A percentile compares a stretch with the other conserved stretches of the same genome.
Conservation (phyloP, 2,888 invertebrate species). For the Synanthedon tipuliformis region DNA sequence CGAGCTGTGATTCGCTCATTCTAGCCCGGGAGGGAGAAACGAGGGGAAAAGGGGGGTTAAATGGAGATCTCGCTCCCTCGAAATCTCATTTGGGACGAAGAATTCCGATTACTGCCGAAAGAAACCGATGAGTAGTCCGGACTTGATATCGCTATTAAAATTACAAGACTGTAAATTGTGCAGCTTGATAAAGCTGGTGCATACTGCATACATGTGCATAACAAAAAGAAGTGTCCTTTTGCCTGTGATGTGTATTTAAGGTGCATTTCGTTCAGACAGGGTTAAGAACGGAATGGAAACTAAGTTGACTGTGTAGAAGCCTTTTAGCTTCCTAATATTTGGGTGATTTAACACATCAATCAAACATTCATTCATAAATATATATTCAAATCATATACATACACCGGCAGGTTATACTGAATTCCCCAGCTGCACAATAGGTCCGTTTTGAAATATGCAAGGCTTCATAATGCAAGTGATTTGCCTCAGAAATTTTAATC, state of each 20-base stretch:
- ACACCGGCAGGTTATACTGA: no score
- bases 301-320: no score
- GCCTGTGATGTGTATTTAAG: not conserved
- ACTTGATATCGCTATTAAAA: not conserved
- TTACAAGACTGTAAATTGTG: not conserved
- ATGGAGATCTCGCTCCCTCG: conserved; percentile 13
- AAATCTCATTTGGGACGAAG: not conserved
- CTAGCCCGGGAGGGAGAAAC: not conserved
- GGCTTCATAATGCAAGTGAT: no score
- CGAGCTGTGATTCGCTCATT: not conserved
- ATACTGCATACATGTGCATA: not conserved
- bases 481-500: no score
- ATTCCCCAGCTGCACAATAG: no score
- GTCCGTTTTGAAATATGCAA: no score
- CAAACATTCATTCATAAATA: no score
- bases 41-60: conserved; percentile 22
- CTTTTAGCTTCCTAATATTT: no score
- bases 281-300: no score
- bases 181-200: not conserved
- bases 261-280: not conserved
- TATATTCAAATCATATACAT: no score
- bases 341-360: no score
- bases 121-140: not conserved
- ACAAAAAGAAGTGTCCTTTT: not conserved
- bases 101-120: not conserved